These are phyloP conservation scores for Erinaceus europaeus DNA, from an alignment of 2,113 vertebrate genomes.

Conservation along the genomic window DNA sequence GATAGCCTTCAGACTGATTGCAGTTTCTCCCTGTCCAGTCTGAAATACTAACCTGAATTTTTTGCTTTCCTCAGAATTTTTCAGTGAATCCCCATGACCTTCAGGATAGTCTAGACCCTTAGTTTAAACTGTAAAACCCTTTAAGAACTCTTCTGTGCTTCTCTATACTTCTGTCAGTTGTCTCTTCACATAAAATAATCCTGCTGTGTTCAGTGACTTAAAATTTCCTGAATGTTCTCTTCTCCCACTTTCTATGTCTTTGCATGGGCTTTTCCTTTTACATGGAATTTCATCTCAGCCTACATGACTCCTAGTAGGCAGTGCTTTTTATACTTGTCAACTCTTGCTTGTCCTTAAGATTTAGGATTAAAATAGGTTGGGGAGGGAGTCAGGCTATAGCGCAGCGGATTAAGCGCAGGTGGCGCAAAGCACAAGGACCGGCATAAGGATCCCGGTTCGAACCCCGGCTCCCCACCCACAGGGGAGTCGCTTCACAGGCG, in stretches of 20 bases:
- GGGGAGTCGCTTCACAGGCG: no score
- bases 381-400: no score
- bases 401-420: no score
- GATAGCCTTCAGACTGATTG: not conserved
- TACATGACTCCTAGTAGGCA: not conserved
- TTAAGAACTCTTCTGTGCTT: not conserved
- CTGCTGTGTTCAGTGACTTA: not conserved
- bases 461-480: no score
- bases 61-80: slow-evolving; percentile 11
- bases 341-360: not conserved
- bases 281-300: not conserved
- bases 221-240: slow-evolving; percentile 27
- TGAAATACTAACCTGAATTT: slow-evolving; percentile 9
- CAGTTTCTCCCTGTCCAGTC: not conserved
- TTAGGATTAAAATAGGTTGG: no score
- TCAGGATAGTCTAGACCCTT: not conserved
- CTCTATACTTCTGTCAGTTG: not conserved
- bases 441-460: no score
- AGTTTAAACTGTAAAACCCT: not conserved
- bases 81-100: not conserved
- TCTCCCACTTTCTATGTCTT: not conserved
- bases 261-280: not conserved
- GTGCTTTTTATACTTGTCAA: not conserved
- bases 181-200: not conserved
- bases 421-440: no score